Evolutionary conservation across 30 jellyfish, hydroid and myxozoan species (phyloP).

Genomic region (Turritopsis rubra): DNA sequence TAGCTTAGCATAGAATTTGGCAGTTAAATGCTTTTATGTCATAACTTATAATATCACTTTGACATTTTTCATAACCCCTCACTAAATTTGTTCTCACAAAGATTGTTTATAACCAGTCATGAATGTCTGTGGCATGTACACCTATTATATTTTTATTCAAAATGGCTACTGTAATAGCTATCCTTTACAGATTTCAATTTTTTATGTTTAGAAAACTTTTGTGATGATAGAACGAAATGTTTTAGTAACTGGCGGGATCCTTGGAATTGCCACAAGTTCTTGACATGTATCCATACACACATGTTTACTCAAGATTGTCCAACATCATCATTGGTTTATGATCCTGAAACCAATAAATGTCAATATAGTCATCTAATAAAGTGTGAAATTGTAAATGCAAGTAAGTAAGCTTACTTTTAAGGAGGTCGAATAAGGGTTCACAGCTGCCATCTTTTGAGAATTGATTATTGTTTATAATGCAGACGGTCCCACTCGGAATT

Average conservation of each 20-base stretch:
- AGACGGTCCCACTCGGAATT: too few relatives aligned
- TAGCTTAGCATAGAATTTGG: too few relatives aligned
- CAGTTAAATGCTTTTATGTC: too few relatives aligned
- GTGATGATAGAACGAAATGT: not conserved
- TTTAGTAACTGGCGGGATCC: conserved; percentile 41
- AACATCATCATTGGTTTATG: conserved; percentile 50
- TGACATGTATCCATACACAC: conserved; percentile 52
- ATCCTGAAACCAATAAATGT: conserved; percentile 59
- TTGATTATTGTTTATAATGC: too few relatives aligned
- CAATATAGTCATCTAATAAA: not conserved
- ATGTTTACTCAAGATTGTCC: conserved; percentile 57
- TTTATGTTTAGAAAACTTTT: not conserved
- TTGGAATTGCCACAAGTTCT: conserved; percentile 80
- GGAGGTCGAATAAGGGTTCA: too few relatives aligned
- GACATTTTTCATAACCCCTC: too few relatives aligned
- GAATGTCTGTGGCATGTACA: too few relatives aligned
- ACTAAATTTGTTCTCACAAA: too few relatives aligned
- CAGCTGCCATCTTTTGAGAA: too few relatives aligned
- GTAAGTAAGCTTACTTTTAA: not conserved
- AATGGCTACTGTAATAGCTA: not conserved
- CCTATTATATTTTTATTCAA: not conserved
- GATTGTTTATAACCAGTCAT: too few relatives aligned
- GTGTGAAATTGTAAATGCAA: not conserved
- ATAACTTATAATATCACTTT: too few relatives aligned
- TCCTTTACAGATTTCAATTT: not conserved